Percentiles rank a stretch among this genome's conserved stretches.
Evolutionary conservation across 2,888 invertebrate species (phyloP).

Genomic region (Malthinus flaveolus): DNA sequence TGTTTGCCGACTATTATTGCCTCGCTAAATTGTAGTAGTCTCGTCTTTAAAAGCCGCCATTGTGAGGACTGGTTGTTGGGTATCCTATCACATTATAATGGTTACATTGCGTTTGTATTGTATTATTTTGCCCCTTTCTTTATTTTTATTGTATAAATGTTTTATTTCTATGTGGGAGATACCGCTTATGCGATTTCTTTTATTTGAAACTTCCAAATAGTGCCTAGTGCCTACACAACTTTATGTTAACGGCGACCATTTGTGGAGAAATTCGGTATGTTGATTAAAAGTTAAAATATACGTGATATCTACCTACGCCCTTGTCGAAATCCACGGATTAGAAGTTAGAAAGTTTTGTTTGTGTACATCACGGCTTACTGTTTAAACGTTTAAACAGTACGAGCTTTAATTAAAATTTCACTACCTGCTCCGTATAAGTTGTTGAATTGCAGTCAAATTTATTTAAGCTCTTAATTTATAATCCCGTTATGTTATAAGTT

Average conservation of each 20-base stretch:
- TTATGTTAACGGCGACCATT: not conserved
- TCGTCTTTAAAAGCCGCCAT: constrained; percentile 39
- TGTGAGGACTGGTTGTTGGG: constrained; percentile 33
- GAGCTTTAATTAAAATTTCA: no score
- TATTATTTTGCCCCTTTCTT: constrained; percentile 27
- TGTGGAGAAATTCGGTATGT: no score
- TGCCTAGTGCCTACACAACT: not conserved
- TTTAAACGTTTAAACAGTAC: no score
- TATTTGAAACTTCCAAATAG: constrained; percentile 11
- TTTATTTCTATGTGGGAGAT: constrained; percentile 35
- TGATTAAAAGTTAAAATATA: no score
- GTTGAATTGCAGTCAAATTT: no score
- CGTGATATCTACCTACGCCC: no score
- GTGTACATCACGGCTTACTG: no score
- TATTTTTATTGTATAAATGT: constrained; percentile 24
- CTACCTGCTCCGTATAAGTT: no score
- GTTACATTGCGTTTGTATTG: constrained; percentile 36
- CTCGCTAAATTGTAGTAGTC: constrained; percentile 40
- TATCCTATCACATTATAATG: constrained; percentile 36
- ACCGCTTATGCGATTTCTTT: constrained; percentile 18
- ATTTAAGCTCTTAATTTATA: no score
- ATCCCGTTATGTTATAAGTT: no score
- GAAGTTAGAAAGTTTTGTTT: no score
- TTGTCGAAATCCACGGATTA: no score
- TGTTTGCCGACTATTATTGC: constrained; percentile 42